These are phyloP conservation scores for Hylomyscus alleni DNA, from an alignment of 2,797 vertebrate species.

Conservation along the genomic window DNA sequence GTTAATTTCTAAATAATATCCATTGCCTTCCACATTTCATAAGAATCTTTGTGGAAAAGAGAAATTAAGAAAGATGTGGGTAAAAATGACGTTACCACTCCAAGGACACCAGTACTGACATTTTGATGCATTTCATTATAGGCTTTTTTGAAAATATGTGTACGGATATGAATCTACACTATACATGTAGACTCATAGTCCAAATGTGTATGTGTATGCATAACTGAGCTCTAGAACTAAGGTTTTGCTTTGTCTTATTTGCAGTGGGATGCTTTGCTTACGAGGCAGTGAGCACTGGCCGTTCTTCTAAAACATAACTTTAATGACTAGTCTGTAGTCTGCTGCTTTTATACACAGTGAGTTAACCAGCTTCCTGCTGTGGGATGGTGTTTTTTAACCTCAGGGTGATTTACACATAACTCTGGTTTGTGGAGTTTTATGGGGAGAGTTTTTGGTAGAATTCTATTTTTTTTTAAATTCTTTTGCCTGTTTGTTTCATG, in stretches of 20 bases:
- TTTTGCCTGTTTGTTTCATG: not conserved
- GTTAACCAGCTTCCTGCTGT: not conserved
- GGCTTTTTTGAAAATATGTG: not conserved
- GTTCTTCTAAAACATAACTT: slow-evolving; percentile 21
- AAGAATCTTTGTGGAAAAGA: slow-evolving; percentile 34
- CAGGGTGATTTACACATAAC: not conserved
- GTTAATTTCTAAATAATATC: slow-evolving; percentile 34
- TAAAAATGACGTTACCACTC: not conserved
- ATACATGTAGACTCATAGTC: not conserved
- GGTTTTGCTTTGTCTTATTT: not conserved
- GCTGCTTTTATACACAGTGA: not conserved
- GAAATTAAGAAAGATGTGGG: not conserved
- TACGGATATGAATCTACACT: not conserved
- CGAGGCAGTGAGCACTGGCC: not conserved
- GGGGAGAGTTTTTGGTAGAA: not conserved
- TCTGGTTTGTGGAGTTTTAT: not conserved
- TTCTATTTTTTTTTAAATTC: not conserved
- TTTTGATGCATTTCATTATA: slow-evolving; percentile 1
- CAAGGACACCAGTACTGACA: not conserved
- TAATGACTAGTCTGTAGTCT: not conserved
- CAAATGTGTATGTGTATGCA: not conserved
- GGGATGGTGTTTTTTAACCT: not conserved
- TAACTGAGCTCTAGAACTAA: not conserved
- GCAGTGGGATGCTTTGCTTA: not conserved
- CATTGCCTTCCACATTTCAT: not conserved